Conservation (phyloP, 30 jellyfish, hydroid and myxozoan genomes). For the Catostylus mosaicus region DNA sequence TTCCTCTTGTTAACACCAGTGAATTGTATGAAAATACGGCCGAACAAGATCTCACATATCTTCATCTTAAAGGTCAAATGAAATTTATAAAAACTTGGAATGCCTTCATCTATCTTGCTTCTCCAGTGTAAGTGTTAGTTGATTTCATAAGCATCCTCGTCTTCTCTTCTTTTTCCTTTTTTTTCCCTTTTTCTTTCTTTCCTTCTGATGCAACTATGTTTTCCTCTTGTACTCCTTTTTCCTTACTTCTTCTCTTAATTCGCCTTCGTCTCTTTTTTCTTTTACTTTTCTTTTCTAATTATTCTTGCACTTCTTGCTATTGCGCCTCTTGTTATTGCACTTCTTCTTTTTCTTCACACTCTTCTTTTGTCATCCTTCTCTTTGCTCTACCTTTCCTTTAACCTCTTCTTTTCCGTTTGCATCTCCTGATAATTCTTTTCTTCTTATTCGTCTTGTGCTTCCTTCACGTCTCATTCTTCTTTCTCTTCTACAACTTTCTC, state of each 20-base stretch:
- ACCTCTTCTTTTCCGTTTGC: neutral
- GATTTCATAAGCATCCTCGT: neutral
- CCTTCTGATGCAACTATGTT: neutral
- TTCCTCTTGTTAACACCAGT: conserved; percentile 5
- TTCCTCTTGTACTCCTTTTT: neutral
- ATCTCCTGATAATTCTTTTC: too few species aligned
- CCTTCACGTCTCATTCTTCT: too few species aligned
- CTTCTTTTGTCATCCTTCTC: neutral
- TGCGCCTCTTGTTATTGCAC: too few species aligned
- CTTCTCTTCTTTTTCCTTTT: neutral
- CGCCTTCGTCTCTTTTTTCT: neutral
- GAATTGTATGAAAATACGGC: neutral
- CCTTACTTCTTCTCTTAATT: neutral
- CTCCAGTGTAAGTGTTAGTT: conserved; percentile 72
- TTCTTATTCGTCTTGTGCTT: too few species aligned
- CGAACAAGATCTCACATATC: neutral
- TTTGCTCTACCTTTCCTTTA: neutral
- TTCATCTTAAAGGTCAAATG: conserved; percentile 69
- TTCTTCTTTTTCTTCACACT: too few species aligned
- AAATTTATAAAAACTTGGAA: conserved; percentile 37
- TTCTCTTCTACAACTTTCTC: too few species aligned
- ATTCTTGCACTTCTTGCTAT: neutral
- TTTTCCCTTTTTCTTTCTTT: neutral
- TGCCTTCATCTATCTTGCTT: conserved; percentile 57
- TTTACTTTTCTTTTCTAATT: neutral